Evolutionary conservation across 2,797 vertebrate genomes (phyloP).

Genomic region (Gobio occitaniae): DNA sequence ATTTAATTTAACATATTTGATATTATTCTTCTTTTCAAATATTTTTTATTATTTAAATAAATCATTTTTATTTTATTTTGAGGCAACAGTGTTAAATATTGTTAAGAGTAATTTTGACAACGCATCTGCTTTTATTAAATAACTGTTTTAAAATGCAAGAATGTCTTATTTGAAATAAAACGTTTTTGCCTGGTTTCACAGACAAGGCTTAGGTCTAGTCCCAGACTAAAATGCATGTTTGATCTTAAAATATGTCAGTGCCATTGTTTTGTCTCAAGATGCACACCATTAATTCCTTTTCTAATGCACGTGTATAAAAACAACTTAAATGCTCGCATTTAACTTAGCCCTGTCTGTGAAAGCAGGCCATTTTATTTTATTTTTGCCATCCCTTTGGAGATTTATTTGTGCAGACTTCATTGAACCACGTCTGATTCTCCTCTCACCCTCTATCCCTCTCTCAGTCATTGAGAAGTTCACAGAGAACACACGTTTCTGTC

Average conservation of each 20-base stretch:
- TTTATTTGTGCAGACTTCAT: neutral
- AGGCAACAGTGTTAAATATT: neutral
- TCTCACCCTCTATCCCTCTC: neutral
- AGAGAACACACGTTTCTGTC: constrained; percentile 95
- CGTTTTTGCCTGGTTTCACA: too few species aligned
- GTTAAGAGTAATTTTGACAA: neutral
- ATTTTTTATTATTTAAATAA: neutral
- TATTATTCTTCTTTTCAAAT: neutral
- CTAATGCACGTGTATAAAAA: too few species aligned
- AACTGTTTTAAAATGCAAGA: neutral
- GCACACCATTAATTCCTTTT: too few species aligned
- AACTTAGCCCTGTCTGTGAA: too few species aligned
- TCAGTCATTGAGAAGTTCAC: constrained; percentile 98
- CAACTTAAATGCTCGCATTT: too few species aligned
- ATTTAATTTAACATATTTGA: neutral
- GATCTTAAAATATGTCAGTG: too few species aligned
- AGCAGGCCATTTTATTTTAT: too few species aligned
- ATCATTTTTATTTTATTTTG: neutral
- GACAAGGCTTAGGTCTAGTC: too few species aligned
- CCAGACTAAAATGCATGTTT: too few species aligned
- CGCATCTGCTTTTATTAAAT: neutral
- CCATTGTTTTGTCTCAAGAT: too few species aligned
- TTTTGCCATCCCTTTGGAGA: neutral
- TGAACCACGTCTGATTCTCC: neutral
- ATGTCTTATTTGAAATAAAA: too few species aligned